Base-by-base conservation (phyloP, 2,797 vertebrate genomes). In the Betta splendens region DNA sequence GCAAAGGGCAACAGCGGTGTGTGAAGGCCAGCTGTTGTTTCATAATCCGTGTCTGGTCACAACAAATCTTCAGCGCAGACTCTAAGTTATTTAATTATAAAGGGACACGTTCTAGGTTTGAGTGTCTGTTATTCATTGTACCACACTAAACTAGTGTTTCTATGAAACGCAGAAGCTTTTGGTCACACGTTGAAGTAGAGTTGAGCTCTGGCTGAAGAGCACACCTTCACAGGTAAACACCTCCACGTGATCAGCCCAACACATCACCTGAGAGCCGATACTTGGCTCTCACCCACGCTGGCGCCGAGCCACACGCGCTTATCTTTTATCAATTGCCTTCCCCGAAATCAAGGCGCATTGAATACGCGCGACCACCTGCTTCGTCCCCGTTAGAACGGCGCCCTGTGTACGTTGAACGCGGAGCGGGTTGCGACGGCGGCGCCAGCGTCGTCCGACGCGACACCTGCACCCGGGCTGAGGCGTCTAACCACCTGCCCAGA, bases 171-270 rank as follows among this genome's bases (percentile, higher is more conserved):
- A n/a, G n/a, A n/a, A n/a, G n/a, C n/a, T n/a, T n/a, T n/a, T n/a
- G n/a, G n/a, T n/a, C n/a, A n/a, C n/a, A n/a, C n/a, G n/a, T n/a
- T n/a, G n/a, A n/a, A n/a, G n/a, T n/a, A n/a, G n/a, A n/a, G n/a
- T 18, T 15, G 22, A 42, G 15, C 22, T 47, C 43, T 45, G 52
- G 44, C 9, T 64, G 12, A 55, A 39, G 33, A 40, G 43, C 53
- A 63, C 18, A n/a, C 18, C 28, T 48, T 0, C 35, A 18, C 28
- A 59, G 10, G 4, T 7, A 44, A 60, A 55, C 39, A 55, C 3
- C 25, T 56, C 20, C 17, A 45, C 35, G 51, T 56, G 43, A 60
- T 12, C 52, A 20, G 23, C 5, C 4, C 37, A 10, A 10, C 17
- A 15, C 44, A 7, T 51, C 28, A 38, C 21, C 3, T 22, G 38